These are phyloP conservation scores for Diachrysia chrysitis DNA, from an alignment of 2,888 invertebrate genomes.

Conservation along the genomic window DNA sequence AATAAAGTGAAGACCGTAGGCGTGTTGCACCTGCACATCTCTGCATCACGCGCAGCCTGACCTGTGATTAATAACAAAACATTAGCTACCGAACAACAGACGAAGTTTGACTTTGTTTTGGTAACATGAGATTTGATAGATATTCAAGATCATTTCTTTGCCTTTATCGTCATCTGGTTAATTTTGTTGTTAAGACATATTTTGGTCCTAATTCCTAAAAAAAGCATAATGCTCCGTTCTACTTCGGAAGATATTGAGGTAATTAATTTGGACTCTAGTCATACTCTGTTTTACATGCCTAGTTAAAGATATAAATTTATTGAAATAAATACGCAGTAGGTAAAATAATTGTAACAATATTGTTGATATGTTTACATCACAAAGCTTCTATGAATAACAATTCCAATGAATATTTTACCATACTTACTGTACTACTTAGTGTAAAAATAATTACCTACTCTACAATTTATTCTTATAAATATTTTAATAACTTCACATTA, in stretches of 20 bases:
- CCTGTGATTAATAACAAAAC: conserved; percentile 40
- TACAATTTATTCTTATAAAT: background rate
- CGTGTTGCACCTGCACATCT: conserved; percentile 22
- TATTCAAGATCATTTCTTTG: background rate
- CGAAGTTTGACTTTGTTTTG: conserved; percentile 12
- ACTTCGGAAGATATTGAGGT: too few relatives aligned
- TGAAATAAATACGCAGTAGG: background rate
- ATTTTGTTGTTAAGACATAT: too few relatives aligned
- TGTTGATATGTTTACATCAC: background rate
- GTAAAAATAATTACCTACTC: background rate
- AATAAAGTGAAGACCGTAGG: conserved; percentile 26
- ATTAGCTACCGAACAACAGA: conserved; percentile 34
- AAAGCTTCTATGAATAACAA: background rate
- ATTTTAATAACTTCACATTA: background rate
- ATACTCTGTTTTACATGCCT: background rate
- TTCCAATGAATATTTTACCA: background rate
- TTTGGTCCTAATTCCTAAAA: too few relatives aligned
- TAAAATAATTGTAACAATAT: background rate
- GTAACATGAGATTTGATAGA: too few relatives aligned
- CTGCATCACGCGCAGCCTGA: conserved; percentile 17
- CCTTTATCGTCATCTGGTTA: too few relatives aligned
- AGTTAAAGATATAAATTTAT: background rate
- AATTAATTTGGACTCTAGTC: background rate
- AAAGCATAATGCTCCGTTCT: too few relatives aligned
- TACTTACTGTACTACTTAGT: background rate